Evolutionary conservation across 2,888 invertebrate genomes (phyloP), one percentile per base, ranked within the genome.

Genomic region (Lamellibrachia satsuma): DNA sequence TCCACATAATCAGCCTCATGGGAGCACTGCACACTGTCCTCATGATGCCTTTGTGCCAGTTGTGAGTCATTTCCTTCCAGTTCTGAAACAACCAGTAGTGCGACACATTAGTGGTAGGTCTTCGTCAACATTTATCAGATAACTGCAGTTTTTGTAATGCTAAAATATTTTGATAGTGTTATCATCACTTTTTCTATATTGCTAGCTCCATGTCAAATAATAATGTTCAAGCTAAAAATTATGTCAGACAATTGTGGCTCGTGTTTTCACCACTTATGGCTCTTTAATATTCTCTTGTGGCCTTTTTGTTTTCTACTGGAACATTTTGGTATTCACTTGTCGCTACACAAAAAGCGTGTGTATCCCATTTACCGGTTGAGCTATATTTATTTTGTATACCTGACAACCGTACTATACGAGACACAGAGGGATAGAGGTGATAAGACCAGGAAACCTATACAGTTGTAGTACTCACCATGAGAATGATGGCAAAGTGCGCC

Each of bases 61-160:
- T 98, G 96, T 98, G 98, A 95, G 99, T 98, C 99, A 99, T 99
- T 97, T 99, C 99, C 27, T 97, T 97, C 98, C 99, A 99, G 96
- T 99, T 99, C 94, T 94, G 75, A 22, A 75, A 75, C 75, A 75
- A n/a, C 22, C 75, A 22, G 3, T 7, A 75, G 75, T 15, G 75
- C 57, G 2, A 91, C 7, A 90, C 39, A 90, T 52, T 27, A 92
- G 39, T 55, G 52, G 55, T 7, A 8, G 91, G 7, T 11, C 39
- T n/a, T 39, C 15, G 55, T 52, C 52, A 7, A 8, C 6, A 91
- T 55, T 15, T 75, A 15, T 22, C 11, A 2, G 75, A 75, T 75
- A 75, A 75, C 75, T 75, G 75, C 75, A 75, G 22, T 75, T 39
- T 75, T 22, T 75, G 22, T 75, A 75, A 51, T 52, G 22, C 90